These are phyloP conservation scores for Girardinichthys multiradiatus DNA, from an alignment of 2,113 vertebrate species.

Conservation along the genomic window DNA sequence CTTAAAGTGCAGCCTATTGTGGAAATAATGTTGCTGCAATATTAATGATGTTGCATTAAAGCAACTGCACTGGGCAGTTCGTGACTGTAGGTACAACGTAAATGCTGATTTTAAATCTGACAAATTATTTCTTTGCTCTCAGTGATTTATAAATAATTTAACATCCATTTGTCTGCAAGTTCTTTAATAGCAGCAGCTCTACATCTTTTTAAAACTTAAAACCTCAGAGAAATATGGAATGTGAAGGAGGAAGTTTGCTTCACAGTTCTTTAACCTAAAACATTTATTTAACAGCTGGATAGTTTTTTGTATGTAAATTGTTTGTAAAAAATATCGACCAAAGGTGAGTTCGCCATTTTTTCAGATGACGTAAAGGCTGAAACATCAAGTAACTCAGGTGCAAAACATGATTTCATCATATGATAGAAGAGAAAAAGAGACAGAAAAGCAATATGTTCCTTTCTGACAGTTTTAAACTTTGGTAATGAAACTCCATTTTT, in stretches of 20 bases:
- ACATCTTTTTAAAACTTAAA: background rate
- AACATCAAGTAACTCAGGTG: no score
- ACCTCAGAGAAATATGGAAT: background rate
- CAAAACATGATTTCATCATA: no score
- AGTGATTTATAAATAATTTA: background rate
- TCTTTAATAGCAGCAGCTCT: background rate
- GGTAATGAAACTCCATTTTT: no score
- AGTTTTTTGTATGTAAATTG: background rate
- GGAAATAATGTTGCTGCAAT: constrained; percentile 25
- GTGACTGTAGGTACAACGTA: constrained; percentile 3
- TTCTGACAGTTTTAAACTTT: no score
- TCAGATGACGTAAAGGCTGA: background rate
- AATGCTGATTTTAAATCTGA: constrained; percentile 5
- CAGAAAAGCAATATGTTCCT: no score
- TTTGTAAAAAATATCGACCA: background rate
- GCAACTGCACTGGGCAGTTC: background rate
- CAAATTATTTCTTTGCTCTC: background rate
- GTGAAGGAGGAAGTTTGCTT: no score
- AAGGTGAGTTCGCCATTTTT: background rate
- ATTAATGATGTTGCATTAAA: constrained; percentile 29
- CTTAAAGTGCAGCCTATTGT: background rate
- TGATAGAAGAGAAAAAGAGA: no score
- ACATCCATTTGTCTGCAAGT: background rate
- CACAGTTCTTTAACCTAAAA: background rate
- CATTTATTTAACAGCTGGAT: background rate